Percentiles rank a stretch among this genome's conserved stretches.
Evolutionary conservation across 1,140 invertebrate species (phyloP).

Genomic region (Meloidogyne chitwoodi): DNA sequence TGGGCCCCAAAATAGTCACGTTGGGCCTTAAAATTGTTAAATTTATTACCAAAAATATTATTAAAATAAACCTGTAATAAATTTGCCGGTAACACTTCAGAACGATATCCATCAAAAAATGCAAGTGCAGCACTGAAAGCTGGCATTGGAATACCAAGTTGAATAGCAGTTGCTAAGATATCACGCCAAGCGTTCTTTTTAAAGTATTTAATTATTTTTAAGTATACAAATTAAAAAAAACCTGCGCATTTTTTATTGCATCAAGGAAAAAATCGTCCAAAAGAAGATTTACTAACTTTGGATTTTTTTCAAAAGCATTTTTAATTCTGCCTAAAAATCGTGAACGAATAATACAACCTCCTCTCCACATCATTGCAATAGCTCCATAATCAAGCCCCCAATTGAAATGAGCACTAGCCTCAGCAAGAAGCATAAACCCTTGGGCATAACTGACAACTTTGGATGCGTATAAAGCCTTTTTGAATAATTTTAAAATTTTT

Average conservation of each 20-base stretch:
- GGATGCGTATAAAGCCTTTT: conserved; percentile 84
- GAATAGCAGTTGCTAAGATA: conserved; percentile 65
- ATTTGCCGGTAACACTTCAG: conserved; percentile 78
- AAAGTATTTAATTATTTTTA: neutral
- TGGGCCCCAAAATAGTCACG: conserved; percentile 98
- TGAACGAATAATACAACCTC: conserved; percentile 95
- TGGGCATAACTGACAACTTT: conserved; percentile 99
- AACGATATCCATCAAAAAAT: conserved; percentile 93
- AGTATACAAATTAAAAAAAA: neutral
- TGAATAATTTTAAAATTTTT: conserved; percentile 59
- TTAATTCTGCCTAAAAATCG: conserved; percentile 95
- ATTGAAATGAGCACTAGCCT: conserved; percentile 81
- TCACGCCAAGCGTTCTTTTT: conserved; percentile 65
- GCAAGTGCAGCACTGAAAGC: conserved; percentile 85
- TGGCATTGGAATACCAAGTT: conserved; percentile 82
- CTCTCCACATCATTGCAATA: conserved; percentile 98
- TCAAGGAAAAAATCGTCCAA: conserved; percentile 88
- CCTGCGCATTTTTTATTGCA: conserved; percentile 68
- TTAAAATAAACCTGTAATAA: conserved; percentile 71
- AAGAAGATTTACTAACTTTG: conserved; percentile 80
- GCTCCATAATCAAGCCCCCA: conserved; percentile 97
- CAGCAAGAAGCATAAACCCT: conserved; percentile 94
- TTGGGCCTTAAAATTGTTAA: conserved; percentile 72
- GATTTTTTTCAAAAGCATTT: conserved; percentile 85
- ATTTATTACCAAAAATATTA: conserved; percentile 4